These are phyloP conservation scores for Hylyphantes graminicola DNA, from an alignment of 1,140 invertebrate species.

Conservation along the genomic window DNA sequence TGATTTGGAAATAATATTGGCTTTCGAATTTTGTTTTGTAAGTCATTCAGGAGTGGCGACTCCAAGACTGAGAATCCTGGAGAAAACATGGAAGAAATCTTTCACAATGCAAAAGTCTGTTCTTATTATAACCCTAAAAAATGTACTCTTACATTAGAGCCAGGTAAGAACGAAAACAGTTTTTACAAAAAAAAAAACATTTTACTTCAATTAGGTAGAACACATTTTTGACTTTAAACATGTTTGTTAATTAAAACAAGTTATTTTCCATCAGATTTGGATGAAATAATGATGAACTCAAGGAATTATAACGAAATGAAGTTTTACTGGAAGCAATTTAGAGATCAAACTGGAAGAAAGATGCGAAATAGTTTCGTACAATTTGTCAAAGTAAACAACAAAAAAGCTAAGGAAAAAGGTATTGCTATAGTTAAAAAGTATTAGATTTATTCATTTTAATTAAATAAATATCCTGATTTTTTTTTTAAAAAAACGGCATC, in stretches of 20 bases:
- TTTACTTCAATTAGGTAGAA: neutral
- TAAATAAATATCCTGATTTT: neutral
- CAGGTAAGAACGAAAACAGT: neutral
- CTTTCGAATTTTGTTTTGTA: no score
- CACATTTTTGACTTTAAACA: neutral
- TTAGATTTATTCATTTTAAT: neutral
- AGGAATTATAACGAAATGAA: neutral
- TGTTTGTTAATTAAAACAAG: neutral
- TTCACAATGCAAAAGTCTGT: neutral
- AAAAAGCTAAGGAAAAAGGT: neutral
- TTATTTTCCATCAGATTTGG: neutral
- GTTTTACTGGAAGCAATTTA: neutral
- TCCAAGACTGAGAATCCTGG: no score
- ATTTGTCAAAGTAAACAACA: neutral
- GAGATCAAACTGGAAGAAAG: conserved; percentile 1
- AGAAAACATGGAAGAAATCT: neutral
- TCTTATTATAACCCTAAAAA: neutral
- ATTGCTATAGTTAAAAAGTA: neutral
- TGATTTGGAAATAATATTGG: no score
- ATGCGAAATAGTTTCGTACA: neutral
- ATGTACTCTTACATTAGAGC: neutral
- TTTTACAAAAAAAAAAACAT: neutral
- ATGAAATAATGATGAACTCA: neutral
- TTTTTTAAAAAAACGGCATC: neutral
- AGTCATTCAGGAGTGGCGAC: no score